Conservation (phyloP, 2,113 vertebrate species). For the Rhabdomys dilectus region DNA sequence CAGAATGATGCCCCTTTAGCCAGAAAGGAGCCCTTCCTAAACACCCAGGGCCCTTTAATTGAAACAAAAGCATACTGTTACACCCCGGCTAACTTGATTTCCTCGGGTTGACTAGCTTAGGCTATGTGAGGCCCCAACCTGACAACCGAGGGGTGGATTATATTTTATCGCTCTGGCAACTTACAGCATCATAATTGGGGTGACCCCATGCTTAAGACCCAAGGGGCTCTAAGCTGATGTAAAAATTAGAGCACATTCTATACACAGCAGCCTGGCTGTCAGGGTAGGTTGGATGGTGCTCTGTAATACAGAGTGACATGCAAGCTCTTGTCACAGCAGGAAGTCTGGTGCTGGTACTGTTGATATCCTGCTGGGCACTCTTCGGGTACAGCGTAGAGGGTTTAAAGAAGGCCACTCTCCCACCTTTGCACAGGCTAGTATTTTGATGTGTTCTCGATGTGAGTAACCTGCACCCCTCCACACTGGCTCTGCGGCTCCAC, state of each 20-base stretch:
- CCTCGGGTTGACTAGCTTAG: not conserved
- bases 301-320: conserved; percentile 56
- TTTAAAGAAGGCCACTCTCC: not conserved
- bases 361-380: not conserved
- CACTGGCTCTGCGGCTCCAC: not conserved
- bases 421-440: not conserved
- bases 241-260: conserved; percentile 34
- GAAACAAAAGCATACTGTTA: not conserved
- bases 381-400: accelerated
- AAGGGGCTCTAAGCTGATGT: not conserved
- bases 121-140: not conserved
- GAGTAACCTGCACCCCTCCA: not conserved
- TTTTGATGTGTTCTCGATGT: not conserved
- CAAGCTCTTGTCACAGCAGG: conserved; percentile 50
- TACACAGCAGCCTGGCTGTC: conserved; percentile 32
- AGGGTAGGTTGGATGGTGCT: not conserved
- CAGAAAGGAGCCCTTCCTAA: not conserved
- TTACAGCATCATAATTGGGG: conserved; percentile 38
- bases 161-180: not conserved
- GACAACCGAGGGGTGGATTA: not conserved
- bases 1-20: not conserved
- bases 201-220: conserved; percentile 45
- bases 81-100: conserved; percentile 30
- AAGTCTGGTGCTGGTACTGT: not conserved
- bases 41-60: not conserved